Base-by-base conservation (phyloP, 2,888 invertebrate species). In the Cephus pygmeus region DNA sequence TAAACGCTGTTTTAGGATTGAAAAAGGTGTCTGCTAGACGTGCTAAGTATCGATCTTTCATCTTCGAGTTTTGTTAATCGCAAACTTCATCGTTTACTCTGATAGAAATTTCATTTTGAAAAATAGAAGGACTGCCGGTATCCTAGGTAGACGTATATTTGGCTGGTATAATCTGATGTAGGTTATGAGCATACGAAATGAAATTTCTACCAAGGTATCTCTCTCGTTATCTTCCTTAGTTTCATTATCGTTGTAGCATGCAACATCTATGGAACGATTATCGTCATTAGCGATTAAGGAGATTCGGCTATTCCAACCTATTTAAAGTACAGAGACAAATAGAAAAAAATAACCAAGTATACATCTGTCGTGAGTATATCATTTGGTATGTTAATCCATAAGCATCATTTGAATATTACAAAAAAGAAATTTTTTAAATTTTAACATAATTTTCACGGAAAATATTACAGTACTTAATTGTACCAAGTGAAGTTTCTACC, bases 1-100 rank as follows among this genome's bases (percentile, higher is more conserved):
- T 83, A 77, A 81, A 15, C n/a, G 76, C 77, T 83, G 81, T 84
- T 83, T 83, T 82, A 81, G 81, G 79, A 79, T 84, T 81, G 79
- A 69, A 68, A 74, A 77, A 80, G 77, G 81, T 78, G 75, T 56
- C 78, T 83, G 83, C 81, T 84, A 83, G 83, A 82, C 81, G 78
- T 85, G 75, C 81, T 79, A 81, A 82, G 80, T 83, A 79, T 77
- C 81, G 79, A 73, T 36, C 73, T 77, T 71, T 75, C 73, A 56
- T 73, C 23, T 56, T 56, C 9, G 23, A 23, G 56, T 56, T 56
- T 56, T 56, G 23, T 56, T 56, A 56, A 56, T 56, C 23, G 56
- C 56, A 23, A 15, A 56, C 9, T 56, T 56, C 56, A 9, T 56
- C 56, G 23, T 56, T 23, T 23, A 56, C 23, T 9, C 23, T 23